Evolutionary conservation across 2,888 invertebrate genomes (phyloP).

Genomic region (Aproaerema taeniolella): DNA sequence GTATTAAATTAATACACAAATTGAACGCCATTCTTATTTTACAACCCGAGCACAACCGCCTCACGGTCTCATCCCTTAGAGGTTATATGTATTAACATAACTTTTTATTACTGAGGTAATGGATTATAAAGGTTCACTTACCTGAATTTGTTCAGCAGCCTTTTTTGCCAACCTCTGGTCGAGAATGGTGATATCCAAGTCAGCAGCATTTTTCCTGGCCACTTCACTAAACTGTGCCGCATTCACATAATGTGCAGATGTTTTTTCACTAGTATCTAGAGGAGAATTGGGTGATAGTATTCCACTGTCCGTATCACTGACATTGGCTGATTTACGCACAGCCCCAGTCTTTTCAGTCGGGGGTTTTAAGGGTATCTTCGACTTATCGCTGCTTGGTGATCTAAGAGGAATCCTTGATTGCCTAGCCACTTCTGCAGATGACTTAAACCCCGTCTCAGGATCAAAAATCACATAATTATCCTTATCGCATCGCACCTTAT

Average conservation of each 20-base stretch:
- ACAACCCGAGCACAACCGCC: no score
- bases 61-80: no score
- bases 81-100: no score
- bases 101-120: no score
- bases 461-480: constrained; percentile 74
- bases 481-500: constrained; percentile 71
- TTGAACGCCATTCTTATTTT: no score
- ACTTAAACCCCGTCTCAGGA: constrained; percentile 64
- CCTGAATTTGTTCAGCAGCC: constrained; percentile 69
- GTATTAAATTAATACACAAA: no score
- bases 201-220: constrained; percentile 46
- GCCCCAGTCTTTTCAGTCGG: constrained; percentile 48
- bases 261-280: constrained; percentile 64
- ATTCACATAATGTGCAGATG: constrained; percentile 55
- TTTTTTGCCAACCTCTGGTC: constrained; percentile 63
- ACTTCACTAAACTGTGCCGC: constrained; percentile 58
- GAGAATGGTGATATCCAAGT: constrained; percentile 58
- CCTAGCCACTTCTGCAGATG: constrained; percentile 41
- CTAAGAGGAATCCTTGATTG: constrained; percentile 47
- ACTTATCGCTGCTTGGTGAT: constrained; percentile 48
- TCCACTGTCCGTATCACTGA: constrained; percentile 81
- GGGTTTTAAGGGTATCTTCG: constrained; percentile 52
- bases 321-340: constrained; percentile 55
- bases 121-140: no score
- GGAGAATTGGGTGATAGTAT: constrained; percentile 80